These are phyloP conservation scores for Gerris lacustris DNA, from an alignment of 2,888 invertebrate species.

Conservation along the genomic window DNA sequence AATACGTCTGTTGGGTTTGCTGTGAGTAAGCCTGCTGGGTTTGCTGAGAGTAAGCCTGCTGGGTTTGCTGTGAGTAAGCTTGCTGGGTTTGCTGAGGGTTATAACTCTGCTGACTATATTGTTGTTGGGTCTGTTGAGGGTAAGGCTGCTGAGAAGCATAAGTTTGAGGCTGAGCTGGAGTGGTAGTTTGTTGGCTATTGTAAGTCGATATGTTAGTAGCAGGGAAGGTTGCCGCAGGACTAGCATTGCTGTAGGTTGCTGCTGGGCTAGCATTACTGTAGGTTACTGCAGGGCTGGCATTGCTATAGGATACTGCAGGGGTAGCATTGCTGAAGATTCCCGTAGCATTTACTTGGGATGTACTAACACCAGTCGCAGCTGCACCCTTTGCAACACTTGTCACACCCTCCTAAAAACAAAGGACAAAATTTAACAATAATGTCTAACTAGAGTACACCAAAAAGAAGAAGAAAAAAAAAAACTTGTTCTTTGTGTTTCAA, in stretches of 20 bases:
- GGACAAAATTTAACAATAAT: not conserved
- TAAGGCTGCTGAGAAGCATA: constrained; percentile 2
- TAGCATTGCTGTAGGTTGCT: constrained; percentile 13
- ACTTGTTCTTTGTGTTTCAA: too few relatives aligned
- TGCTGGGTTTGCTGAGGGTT: not conserved
- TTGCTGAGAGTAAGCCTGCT: not conserved
- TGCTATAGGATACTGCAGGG: not conserved
- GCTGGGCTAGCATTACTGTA: constrained; percentile 13
- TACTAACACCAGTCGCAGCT: not conserved
- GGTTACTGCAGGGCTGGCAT: constrained; percentile 13
- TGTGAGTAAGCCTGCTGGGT: not conserved
- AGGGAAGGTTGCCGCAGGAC: constrained; percentile 14
- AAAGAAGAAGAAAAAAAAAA: too few relatives aligned
- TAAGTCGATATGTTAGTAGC: not conserved
- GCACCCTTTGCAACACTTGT: not conserved
- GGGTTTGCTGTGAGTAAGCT: not conserved
- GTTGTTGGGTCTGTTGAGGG: not conserved
- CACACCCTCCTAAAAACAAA: not conserved
- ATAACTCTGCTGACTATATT: not conserved
- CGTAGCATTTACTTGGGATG: not conserved
- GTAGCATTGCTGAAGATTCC: not conserved
- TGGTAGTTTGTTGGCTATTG: not conserved
- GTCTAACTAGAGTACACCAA: too few relatives aligned
- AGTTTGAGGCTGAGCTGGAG: not conserved
- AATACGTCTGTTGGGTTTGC: not conserved